phyloP scores from a whole-genome alignment of 2,888 invertebrate species.

The Drosophila robusta region DNA sequence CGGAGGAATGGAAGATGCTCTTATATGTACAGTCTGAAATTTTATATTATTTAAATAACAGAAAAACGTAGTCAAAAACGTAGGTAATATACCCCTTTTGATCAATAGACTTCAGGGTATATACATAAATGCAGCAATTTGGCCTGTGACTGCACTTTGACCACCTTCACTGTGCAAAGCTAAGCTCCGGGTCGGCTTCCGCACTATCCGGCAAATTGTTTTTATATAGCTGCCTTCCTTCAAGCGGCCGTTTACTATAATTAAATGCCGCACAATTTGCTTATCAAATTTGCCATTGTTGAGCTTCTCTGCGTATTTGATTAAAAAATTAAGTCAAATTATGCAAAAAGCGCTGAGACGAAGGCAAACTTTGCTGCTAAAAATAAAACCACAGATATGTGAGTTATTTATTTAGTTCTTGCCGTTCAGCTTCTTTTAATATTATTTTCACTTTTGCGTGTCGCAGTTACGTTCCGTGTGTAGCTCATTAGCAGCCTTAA shows the following conservation, averaged over 20 bases:
- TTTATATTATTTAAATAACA: too few relatives aligned
- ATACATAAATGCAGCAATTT: constrained; percentile 1
- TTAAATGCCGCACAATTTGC: constrained; percentile 59
- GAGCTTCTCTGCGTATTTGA: constrained; percentile 46
- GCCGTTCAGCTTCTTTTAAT: background rate
- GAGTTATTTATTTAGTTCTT: constrained; percentile 25
- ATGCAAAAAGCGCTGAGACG: constrained; percentile 31
- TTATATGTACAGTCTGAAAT: too few relatives aligned
- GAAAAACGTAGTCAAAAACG: too few relatives aligned
- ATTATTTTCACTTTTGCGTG: constrained; percentile 13
- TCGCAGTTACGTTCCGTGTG: constrained; percentile 49
- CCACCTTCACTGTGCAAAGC: background rate
- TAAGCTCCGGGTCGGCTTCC: background rate
- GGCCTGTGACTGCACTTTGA: constrained; percentile 13
- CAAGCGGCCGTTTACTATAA: constrained; percentile 28
- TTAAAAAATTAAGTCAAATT: constrained; percentile 67
- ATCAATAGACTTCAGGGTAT: background rate
- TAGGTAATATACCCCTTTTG: background rate
- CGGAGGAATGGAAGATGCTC: too few relatives aligned
- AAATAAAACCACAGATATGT: constrained; percentile 43
- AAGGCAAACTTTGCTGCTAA: constrained; percentile 27
- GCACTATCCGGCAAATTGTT: constrained; percentile 12
- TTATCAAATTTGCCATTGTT: constrained; percentile 46
- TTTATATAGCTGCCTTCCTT: background rate
- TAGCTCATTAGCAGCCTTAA: constrained; percentile 54